phyloP scores from a whole-genome alignment of 2,888 invertebrate genomes.

The Pecten maximus region DNA sequence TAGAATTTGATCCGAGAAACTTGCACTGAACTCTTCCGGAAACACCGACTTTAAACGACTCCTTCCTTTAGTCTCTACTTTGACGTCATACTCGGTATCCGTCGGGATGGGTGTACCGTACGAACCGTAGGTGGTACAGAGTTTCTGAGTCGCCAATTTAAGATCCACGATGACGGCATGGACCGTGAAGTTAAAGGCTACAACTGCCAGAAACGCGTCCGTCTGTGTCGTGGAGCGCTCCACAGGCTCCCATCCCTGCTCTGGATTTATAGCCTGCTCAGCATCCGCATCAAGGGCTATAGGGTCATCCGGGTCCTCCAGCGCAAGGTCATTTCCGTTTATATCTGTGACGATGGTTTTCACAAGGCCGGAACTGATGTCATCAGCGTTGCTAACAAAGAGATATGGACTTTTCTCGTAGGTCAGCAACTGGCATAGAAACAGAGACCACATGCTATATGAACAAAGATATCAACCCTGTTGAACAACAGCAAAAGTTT shows the following conservation, averaged over 20 bases:
- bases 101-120: background rate
- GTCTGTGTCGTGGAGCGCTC: background rate
- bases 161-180: background rate
- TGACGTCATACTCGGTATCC: background rate
- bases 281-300: background rate
- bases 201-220: background rate
- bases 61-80: background rate
- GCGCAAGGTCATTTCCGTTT: background rate
- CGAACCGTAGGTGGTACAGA: background rate
- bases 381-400: background rate
- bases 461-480: too few relatives aligned
- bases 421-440: background rate
- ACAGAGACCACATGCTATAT: background rate
- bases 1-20: background rate
- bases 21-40: constrained; percentile 16
- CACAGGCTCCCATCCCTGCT: background rate
- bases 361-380: background rate
- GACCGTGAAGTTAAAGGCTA: background rate
- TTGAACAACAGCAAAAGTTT: too few relatives aligned
- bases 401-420: background rate
- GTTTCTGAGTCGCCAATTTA: background rate
- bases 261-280: background rate
- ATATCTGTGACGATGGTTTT: background rate
- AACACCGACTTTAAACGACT: background rate
- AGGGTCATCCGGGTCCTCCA: background rate